phyloP scores from a whole-genome alignment of 2,888 invertebrate species.

The Caenorhabditis afra region DNA sequence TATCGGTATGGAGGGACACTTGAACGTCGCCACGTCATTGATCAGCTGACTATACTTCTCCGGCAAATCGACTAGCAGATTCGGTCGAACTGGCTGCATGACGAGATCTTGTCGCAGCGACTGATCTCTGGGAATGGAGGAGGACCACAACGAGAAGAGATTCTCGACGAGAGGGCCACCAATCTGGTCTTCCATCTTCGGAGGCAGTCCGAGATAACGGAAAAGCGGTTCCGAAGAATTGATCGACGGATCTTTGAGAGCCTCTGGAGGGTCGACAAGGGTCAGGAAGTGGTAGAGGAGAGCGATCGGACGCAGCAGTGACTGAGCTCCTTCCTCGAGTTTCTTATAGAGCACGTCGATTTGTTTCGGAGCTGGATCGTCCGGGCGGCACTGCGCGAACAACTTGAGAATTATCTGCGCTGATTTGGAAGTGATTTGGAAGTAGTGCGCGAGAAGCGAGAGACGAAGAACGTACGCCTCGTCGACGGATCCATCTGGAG shows the following conservation, averaged over 20 bases:
- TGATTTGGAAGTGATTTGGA: constrained; percentile 83
- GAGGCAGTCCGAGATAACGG: constrained; percentile 84
- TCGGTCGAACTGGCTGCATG: constrained; percentile 65
- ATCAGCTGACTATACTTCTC: constrained; percentile 96
- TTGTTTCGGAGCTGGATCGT: constrained; percentile 20
- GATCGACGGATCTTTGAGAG: constrained; percentile 83
- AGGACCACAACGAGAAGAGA: constrained; percentile 73
- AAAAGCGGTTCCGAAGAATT: constrained; percentile 91
- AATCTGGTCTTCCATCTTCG: constrained; percentile 71
- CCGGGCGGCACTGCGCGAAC: constrained; percentile 34
- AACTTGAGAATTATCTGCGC: constrained; percentile 32
- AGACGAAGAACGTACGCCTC: constrained; percentile 89
- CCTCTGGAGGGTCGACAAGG: constrained; percentile 88
- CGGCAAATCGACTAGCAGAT: constrained; percentile 87
- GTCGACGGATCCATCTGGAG: constrained; percentile 82
- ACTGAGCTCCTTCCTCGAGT: constrained; percentile 81
- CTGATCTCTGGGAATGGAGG: constrained; percentile 53
- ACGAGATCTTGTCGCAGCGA: constrained; percentile 47
- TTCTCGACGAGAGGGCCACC: constrained; percentile 67
- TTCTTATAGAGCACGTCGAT: constrained; percentile 33
- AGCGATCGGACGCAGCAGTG: constrained; percentile 91
- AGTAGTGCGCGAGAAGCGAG: constrained; percentile 88
- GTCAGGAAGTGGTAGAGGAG: constrained; percentile 93
- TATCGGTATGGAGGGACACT: constrained; percentile 74
- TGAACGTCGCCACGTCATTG: constrained; percentile 92